Evolutionary conservation across 2,888 invertebrate species (phyloP).

Genomic region (Trachelus troglodyta): DNA sequence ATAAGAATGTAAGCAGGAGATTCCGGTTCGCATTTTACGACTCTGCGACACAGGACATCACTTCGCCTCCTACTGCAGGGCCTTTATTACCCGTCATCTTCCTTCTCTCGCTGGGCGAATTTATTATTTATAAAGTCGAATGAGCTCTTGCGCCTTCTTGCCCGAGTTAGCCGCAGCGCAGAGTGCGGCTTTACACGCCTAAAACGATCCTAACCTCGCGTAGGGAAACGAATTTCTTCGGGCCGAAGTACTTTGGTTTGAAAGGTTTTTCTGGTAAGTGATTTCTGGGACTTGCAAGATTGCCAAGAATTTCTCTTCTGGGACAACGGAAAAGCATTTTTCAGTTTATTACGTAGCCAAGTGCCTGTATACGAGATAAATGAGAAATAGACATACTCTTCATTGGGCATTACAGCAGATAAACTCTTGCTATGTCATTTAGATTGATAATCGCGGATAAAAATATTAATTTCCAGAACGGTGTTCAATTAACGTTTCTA

Average conservation of each 20-base stretch:
- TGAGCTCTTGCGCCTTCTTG: constrained; percentile 45
- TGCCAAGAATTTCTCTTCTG: neutral
- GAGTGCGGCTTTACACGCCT: constrained; percentile 33
- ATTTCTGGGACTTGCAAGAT: neutral
- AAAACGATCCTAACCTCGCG: neutral
- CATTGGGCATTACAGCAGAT: neutral
- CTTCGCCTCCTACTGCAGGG: constrained; percentile 55
- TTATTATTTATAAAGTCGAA: constrained; percentile 62
- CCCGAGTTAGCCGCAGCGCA: constrained; percentile 36
- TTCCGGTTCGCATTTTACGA: constrained; percentile 48
- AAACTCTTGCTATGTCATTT: neutral
- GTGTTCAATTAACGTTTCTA: constrained; percentile 1
- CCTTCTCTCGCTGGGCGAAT: constrained; percentile 40
- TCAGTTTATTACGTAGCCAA: neutral
- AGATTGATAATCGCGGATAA: neutral
- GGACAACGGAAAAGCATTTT: neutral
- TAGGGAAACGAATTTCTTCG: neutral
- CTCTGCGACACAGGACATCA: constrained; percentile 62
- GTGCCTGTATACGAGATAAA: neutral
- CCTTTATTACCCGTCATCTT: constrained; percentile 56
- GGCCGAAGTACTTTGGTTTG: neutral
- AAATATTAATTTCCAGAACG: neutral
- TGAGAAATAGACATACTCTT: neutral
- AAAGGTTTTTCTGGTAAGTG: neutral
- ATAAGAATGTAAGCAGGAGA: constrained; percentile 46